A percentile compares a stretch with the other conserved stretches of the same genome.
phyloP scores from a whole-genome alignment of 2,888 invertebrate genomes.

The Scaptomyza flava region DNA sequence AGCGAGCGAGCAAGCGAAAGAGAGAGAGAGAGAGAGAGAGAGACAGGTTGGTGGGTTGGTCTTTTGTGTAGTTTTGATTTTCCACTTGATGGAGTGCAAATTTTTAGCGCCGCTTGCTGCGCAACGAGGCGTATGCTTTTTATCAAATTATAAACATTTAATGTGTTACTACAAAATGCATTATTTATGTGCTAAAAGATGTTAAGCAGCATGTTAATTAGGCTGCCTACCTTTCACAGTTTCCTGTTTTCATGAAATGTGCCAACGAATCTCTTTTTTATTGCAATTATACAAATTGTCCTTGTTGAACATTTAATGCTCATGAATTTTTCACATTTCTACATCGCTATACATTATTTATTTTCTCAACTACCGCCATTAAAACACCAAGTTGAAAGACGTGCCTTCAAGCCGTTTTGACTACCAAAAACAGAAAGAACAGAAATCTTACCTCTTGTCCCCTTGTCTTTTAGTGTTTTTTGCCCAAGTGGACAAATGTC shows the following conservation, averaged over 20 bases:
- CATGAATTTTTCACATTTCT: slow-evolving; percentile 33
- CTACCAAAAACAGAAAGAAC: not conserved
- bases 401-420: slow-evolving; percentile 58
- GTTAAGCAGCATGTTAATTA: slow-evolving; percentile 58
- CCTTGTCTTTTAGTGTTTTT: not conserved
- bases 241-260: slow-evolving; percentile 1
- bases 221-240: slow-evolving; percentile 34
- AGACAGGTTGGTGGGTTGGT: not conserved
- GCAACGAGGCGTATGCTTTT: slow-evolving; percentile 53
- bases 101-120: slow-evolving; percentile 40
- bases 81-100: slow-evolving; percentile 79
- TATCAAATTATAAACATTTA: slow-evolving; percentile 71
- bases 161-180: slow-evolving; percentile 56
- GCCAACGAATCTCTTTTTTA: slow-evolving; percentile 4
- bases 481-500: slow-evolving; percentile 59
- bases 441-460: not conserved
- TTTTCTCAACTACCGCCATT: slow-evolving; percentile 43
- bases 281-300: slow-evolving; percentile 55
- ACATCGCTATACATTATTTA: slow-evolving; percentile 38
- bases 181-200: slow-evolving; percentile 55
- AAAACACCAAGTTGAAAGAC: slow-evolving; percentile 61
- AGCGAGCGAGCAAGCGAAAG: not conserved
- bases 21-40: not conserved
- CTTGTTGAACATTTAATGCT: slow-evolving; percentile 36
- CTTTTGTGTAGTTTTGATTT: slow-evolving; percentile 63